Evolutionary conservation across 2,113 vertebrate species (phyloP).

Genomic region (Agapornis roseicollis): DNA sequence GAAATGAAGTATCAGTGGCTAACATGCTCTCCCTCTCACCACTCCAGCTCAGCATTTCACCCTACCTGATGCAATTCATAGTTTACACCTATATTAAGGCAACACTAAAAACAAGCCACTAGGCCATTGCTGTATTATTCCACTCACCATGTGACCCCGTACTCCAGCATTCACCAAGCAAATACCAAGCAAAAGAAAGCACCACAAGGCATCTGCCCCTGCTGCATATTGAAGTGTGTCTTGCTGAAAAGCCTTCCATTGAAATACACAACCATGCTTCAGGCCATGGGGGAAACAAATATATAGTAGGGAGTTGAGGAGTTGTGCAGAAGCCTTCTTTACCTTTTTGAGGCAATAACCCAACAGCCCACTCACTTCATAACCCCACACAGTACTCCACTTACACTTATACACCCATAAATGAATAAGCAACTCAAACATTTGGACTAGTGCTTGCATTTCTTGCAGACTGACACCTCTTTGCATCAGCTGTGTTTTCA

Average conservation of each 20-base stretch:
- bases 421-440: neutral
- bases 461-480: neutral
- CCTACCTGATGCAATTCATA: neutral
- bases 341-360: neutral
- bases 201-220: neutral
- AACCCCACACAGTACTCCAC: neutral
- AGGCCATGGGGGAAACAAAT: neutral
- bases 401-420: neutral
- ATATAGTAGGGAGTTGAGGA: neutral
- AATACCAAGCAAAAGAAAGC: neutral
- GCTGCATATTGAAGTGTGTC: fast-evolving
- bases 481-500: neutral
- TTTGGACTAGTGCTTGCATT: fast-evolving
- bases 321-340: neutral
- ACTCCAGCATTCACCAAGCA: neutral
- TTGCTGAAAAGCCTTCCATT: neutral
- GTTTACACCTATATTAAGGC: neutral
- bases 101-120: neutral
- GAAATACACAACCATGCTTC: neutral
- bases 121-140: neutral
- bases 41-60: neutral
- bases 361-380: neutral
- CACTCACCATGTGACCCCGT: neutral
- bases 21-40: neutral
- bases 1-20: neutral